Evolutionary conservation across 2,888 invertebrate genomes (phyloP), one percentile per base, ranked within the genome.

Genomic region (Trachelus tabidus): DNA sequence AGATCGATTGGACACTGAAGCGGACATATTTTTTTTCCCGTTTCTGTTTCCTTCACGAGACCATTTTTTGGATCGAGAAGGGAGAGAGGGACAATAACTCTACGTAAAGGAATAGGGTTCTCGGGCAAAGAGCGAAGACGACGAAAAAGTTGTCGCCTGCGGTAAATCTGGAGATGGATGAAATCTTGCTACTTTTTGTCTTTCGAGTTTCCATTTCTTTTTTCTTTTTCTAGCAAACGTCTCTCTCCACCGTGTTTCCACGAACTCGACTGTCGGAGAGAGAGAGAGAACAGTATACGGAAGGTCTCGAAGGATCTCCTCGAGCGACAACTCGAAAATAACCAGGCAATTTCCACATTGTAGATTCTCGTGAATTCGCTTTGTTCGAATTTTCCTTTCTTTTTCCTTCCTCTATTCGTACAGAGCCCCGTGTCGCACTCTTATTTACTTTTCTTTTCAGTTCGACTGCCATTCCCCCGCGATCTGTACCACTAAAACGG

Each of bases 111-210:
- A 23, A 56, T 56, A 56, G 23, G 23, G 56, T 23, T 56, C 23
- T 23, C 2, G 56, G 23, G 15, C 56, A 23, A 56, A 56, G 56
- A 56, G 23, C 23, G 56, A 56, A 23, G 56, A 56, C 73, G 12
- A 75, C 56, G 80, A 82, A 81, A 81, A 81, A 81, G 77, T 79
- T 81, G 81, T 83, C 81, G 81, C 82, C 77, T 73, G 68, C n/a
- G 80, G 80, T 77, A 80, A 68, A 69, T 73, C 76, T 73, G 69
- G 76, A 81, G 82, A 83, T 79, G 80, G 83, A 81, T 82, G 79
- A 81, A 82, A 83, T 74, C 79, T 82, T 83, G 82, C 73, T 37
- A n/a, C 75, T 37, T 34, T 68, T 12, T 3, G 12, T 35, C 35
- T 12, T 40, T 15, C 76, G 73, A 74, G 35, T 23, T 56, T 56